Evolutionary conservation across 2,113 vertebrate genomes (phyloP), one percentile per base, ranked within the genome.

Genomic region (Sardina pilchardus): DNA sequence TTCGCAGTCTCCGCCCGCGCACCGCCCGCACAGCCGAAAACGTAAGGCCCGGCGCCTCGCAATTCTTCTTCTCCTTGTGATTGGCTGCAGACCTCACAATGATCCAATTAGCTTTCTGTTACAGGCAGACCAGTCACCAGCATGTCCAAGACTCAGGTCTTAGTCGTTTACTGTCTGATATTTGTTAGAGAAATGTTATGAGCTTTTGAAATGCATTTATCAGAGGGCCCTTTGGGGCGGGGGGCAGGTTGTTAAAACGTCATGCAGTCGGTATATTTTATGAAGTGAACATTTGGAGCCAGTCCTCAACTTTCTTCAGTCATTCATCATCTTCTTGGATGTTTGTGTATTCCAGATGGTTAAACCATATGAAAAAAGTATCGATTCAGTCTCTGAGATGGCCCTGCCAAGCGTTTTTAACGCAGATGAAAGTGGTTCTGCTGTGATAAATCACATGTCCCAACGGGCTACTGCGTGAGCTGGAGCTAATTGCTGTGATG

Each of bases 21-120:
- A 95, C 88, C 95, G 96, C 93, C 94, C 96, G 0, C 97, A 98
- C 93, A 95, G 97, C 93, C 97, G 97, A 92, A 98, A 97, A 96
- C 96, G 97, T 99, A 96, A 97, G 95, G 9, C 21, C 48, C 10
- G 17, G 6, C 45, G 34, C 50, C 53, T 12, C 48, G 17, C 50
- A n/a, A n/a, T n/a, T 10, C 44, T 16, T 43, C 63, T 45, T 30
- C 63, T 30, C 39, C 39, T 42, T 4, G 0, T 67, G 63, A 67
- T 67, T 67, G 63, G 63, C 63, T 10, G 10, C 7, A 9, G n/a
- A 67, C 63, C n/a, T 67, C 6, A 6, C 7, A 8, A 30, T 44
- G 4, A 10, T 82, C 26, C 9, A 1, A 26, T 12, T 6, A 30
- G 63, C 63, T 30, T 30, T 67, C 24, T 30, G n/a, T 26, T 30